phyloP scores from a whole-genome alignment of 1,140 invertebrate genomes.

The Agrilus planipennis region DNA sequence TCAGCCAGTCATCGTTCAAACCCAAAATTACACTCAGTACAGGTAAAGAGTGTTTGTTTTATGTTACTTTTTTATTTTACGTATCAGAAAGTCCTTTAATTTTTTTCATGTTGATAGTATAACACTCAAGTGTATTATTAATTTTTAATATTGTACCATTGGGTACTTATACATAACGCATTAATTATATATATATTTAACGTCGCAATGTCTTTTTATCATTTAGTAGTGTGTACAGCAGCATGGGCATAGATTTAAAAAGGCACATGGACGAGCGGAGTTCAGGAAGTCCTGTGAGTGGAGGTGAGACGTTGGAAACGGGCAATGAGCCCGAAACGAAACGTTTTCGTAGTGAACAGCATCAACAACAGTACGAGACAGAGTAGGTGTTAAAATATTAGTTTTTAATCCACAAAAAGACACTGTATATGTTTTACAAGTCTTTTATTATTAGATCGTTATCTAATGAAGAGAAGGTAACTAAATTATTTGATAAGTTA shows the following conservation, averaged over 20 bases:
- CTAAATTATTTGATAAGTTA: too few relatives aligned
- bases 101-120: not conserved
- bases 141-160: not conserved
- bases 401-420: too few relatives aligned
- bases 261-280: constrained; percentile 29
- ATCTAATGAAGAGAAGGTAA: too few relatives aligned
- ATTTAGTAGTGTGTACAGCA: constrained; percentile 16
- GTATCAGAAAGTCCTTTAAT: constrained; percentile 2
- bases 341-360: constrained; percentile 24
- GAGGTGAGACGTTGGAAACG: constrained; percentile 22
- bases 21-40: constrained; percentile 31
- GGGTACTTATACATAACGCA: not conserved
- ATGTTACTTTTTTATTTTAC: too few relatives aligned
- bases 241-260: constrained; percentile 27
- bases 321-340: constrained; percentile 30
- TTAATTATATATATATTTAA: not conserved
- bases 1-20: constrained; percentile 33
- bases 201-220: constrained; percentile 1
- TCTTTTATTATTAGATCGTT: too few relatives aligned
- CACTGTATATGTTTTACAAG: too few relatives aligned
- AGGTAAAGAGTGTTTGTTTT: too few relatives aligned
- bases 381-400: too few relatives aligned
- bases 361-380: constrained; percentile 28
- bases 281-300: constrained; percentile 27
- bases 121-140: not conserved